Conservation (phyloP, 1,140 invertebrate genomes). For the Drosophila ambigua region DNA sequence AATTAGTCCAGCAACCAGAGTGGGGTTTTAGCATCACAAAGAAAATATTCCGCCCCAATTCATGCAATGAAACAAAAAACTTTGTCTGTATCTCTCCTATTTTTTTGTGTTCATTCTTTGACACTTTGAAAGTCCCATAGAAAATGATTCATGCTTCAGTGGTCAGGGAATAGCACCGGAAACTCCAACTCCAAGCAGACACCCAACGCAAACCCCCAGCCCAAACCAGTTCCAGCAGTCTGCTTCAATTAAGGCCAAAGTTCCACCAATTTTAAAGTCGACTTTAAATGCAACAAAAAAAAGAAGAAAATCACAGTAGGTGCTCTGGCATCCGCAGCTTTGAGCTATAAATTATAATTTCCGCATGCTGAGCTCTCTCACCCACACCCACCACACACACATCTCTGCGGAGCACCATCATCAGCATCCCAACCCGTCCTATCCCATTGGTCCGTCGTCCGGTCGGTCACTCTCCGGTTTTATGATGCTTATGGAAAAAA, state of each 20-base stretch:
- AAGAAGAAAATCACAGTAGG: slow-evolving; percentile 34
- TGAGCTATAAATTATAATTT: slow-evolving; percentile 78
- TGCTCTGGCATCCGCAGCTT: slow-evolving; percentile 63
- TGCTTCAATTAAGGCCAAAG: slow-evolving; percentile 37
- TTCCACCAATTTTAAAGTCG: slow-evolving; percentile 39
- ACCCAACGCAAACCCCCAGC: neutral
- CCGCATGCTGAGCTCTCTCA: slow-evolving; percentile 51
- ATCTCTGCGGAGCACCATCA: neutral
- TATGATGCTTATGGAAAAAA: slow-evolving; percentile 66
- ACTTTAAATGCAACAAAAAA: neutral
- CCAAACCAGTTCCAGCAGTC: slow-evolving; percentile 23
- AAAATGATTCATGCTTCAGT: slow-evolving; percentile 38
- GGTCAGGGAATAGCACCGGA: slow-evolving; percentile 8
- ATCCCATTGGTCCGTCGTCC: slow-evolving; percentile 35
- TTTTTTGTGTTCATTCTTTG: neutral
- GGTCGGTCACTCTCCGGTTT: slow-evolving; percentile 53
- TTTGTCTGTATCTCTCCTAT: too few species aligned
- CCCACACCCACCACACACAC: neutral
- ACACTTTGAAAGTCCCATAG: slow-evolving; percentile 37
- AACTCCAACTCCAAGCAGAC: neutral
- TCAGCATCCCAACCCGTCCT: neutral
- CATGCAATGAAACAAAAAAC: slow-evolving; percentile 6
- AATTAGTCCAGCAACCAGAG: slow-evolving; percentile 6
- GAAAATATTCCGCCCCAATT: slow-evolving; percentile 39
- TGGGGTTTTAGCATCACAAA: slow-evolving; percentile 20